Evolutionary conservation across 1,140 invertebrate genomes (phyloP), one percentile per base, ranked within the genome.

Genomic region (Ectropis grisescens): DNA sequence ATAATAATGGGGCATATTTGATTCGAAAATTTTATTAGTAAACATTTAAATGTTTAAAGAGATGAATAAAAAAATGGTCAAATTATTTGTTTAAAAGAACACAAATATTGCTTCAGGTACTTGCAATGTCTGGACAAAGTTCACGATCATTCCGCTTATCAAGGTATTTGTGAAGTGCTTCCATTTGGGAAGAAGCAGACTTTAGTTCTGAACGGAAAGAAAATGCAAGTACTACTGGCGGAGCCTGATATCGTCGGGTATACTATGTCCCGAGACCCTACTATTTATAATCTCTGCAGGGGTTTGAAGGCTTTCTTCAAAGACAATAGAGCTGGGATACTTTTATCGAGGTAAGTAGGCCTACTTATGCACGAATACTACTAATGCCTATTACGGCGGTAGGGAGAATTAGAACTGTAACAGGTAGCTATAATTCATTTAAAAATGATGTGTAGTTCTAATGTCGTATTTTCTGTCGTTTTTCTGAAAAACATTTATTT

Each of bases 221-320:
- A 48, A 19, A 81, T 81, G 76, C 68, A 76, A 44, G 54, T 81
- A 9, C 29, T 76, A 3, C 47, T 81, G 1, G 64, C 65, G 1
- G 76, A 82, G 36, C 76, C 76, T 1, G 70, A 78, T 15, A 50
- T 80, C n/a, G 67, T 79, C 2, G 78, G 78, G 0, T 78, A 76
- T 35, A 67, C 74, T 0, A 70, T 74, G 74, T 80, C 69, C 2
- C 47, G 76, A 7, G 82, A 85, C 37, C 82, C 75, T 5, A 82
- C 69, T 6, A 68, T 85, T 9, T 85, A 82, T 38, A 85, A 85
- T 37, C 37, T 86, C 6, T 81, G 81, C 16, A 78, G 82, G 47
- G 84, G 79, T 5, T 39, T 85, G 1, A 84, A 71, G 37, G 76
- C 83, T n/a, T 86, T 85, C 44, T 86, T 85, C 50, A 64, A 62